These are phyloP conservation scores for Thaleichthys pacificus DNA, from an alignment of 2,797 vertebrate genomes.

Conservation along the genomic window DNA sequence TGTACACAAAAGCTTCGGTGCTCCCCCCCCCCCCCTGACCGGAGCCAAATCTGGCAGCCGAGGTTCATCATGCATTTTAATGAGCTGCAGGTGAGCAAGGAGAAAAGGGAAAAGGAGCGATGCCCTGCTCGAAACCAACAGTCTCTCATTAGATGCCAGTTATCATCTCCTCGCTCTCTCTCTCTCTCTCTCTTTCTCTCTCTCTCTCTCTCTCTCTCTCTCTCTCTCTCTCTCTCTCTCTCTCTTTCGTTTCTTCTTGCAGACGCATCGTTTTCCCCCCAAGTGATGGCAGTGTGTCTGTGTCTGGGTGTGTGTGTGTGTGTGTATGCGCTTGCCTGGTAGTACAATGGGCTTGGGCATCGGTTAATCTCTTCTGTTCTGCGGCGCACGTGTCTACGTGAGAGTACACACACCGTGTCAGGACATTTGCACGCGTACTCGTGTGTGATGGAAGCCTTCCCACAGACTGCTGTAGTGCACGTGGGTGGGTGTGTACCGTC, in stretches of 20 bases:
- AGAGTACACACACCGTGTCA: not conserved
- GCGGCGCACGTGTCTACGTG: not conserved
- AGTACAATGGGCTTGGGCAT: not conserved
- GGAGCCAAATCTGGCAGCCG: constrained; percentile 5
- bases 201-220: not conserved
- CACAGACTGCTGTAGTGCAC: not conserved
- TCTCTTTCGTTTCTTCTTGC: not conserved
- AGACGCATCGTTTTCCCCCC: not conserved
- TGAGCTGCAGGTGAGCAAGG: constrained; percentile 9
- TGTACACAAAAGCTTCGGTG: not conserved
- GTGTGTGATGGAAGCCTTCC: constrained; percentile 2
- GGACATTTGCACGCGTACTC: not conserved
- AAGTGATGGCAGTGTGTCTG: constrained; percentile 6
- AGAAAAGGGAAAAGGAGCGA: not conserved
- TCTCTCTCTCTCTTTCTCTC: not conserved
- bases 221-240: not conserved
- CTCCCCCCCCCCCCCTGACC: not conserved
- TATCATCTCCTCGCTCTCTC: not conserved
- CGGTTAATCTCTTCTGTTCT: not conserved
- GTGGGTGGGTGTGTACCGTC: constrained; percentile 32
- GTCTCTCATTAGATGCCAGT: not conserved
- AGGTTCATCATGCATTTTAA: constrained; percentile 11
- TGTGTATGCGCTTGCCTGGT: not conserved
- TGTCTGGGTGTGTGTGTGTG: constrained; percentile 24
- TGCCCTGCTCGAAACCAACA: not conserved